Conservation (phyloP, 2,113 vertebrate genomes). For the Protomyctophum bolini region DNA sequence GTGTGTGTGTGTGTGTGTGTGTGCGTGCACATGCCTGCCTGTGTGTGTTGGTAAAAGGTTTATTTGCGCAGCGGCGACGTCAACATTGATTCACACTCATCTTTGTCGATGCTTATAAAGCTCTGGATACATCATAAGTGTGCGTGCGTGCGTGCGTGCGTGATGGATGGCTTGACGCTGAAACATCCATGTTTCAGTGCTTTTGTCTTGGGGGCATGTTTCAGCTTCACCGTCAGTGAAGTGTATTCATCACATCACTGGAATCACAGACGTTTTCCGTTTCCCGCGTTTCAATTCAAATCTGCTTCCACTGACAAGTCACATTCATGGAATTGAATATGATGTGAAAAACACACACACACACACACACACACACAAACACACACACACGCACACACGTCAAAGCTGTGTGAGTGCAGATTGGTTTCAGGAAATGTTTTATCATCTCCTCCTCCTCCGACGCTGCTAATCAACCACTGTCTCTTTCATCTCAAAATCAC, state of each 20-base stretch:
- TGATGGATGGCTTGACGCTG: constrained; percentile 19
- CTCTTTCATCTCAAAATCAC: constrained; percentile 68
- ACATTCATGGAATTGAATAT: no score
- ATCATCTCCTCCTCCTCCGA: constrained; percentile 68
- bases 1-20: constrained; percentile 14
- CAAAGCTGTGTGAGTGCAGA: constrained; percentile 58
- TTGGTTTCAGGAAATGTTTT: constrained; percentile 74
- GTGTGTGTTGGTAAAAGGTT: constrained; percentile 72
- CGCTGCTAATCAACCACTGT: constrained; percentile 71
- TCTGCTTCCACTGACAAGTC: no score
- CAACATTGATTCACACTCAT: constrained; percentile 79
- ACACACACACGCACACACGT: constrained; percentile 45
- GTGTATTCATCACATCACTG: no score
- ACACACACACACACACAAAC: constrained; percentile 16
- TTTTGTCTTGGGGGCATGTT: no score
- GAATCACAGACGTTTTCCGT: no score
- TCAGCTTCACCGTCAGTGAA: no score
- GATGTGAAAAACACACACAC: no score
- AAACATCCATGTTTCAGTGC: no score
- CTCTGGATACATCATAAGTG: constrained; percentile 75
- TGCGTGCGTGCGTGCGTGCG: constrained; percentile 35
- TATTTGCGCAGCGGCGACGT: constrained; percentile 74
- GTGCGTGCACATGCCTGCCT: background rate
- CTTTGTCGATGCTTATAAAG: constrained; percentile 77
- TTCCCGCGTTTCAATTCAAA: no score